Percentiles rank a stretch among this genome's conserved stretches.
phyloP scores from a whole-genome alignment of 2,797 vertebrate species.

The Scomberomorus guttatus region DNA sequence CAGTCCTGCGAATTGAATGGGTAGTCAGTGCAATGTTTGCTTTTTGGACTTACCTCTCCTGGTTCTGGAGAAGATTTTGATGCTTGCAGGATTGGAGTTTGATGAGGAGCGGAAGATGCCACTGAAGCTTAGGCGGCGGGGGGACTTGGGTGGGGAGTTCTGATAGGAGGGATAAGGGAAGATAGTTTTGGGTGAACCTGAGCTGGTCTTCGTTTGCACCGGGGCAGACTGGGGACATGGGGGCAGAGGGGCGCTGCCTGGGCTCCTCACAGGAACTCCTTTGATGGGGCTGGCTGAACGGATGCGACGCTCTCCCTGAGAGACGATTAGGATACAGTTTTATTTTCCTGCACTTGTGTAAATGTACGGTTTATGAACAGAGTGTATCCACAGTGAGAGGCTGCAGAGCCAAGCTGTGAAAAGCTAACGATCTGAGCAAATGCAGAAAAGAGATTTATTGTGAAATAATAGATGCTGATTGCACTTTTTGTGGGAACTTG shows the following conservation, averaged over 20 bases:
- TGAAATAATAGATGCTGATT: slow-evolving; percentile 46
- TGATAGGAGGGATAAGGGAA: slow-evolving; percentile 92
- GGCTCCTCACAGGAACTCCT: slow-evolving; percentile 86
- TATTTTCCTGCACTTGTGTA: slow-evolving; percentile 7
- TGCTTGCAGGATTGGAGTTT: slow-evolving; percentile 90
- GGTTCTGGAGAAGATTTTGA: slow-evolving; percentile 95
- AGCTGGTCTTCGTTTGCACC: slow-evolving; percentile 84
- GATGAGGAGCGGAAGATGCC: slow-evolving; percentile 96
- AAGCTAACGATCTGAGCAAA: background rate
- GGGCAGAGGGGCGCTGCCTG: slow-evolving; percentile 78
- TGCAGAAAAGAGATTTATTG: slow-evolving; percentile 43
- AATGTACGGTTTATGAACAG: slow-evolving; percentile 16
- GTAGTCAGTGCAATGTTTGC: background rate
- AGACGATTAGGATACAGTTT: slow-evolving; percentile 51
- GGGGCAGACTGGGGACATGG: slow-evolving; percentile 91
- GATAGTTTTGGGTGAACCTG: slow-evolving; percentile 91
- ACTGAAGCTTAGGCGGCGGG: slow-evolving; percentile 97
- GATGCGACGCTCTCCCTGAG: slow-evolving; percentile 88
- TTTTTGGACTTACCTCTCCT: slow-evolving; percentile 91
- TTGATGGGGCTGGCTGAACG: slow-evolving; percentile 88
- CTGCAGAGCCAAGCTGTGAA: slow-evolving; percentile 12
- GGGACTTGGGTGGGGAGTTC: slow-evolving; percentile 93
- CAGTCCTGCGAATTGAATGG: background rate
- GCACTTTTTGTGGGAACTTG: slow-evolving; percentile 20
- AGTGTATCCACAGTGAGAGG: slow-evolving; percentile 5